Evolutionary conservation across 2,797 vertebrate genomes (phyloP).

Genomic region (Enteromius viviparus): DNA sequence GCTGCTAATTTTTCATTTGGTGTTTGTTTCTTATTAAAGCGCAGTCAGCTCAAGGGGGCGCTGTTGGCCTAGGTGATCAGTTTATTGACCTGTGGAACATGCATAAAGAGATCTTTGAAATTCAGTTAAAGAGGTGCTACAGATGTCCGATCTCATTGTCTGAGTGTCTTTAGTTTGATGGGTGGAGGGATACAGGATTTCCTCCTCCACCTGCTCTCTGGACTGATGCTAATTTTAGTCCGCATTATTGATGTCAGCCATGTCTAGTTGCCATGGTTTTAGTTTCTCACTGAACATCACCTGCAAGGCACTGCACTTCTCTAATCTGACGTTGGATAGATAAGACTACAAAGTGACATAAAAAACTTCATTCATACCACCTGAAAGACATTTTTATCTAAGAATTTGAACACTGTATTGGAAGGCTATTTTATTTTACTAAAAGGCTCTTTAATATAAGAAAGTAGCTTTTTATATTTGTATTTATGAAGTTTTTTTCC

Average conservation of each 20-base stretch:
- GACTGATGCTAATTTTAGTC: conserved; percentile 72
- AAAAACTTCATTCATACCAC: neutral
- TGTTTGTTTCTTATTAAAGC: neutral
- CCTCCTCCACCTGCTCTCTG: conserved; percentile 65
- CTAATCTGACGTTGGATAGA: neutral
- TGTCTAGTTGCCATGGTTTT: conserved; percentile 73
- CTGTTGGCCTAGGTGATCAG: conserved; percentile 54
- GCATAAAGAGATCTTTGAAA: conserved; percentile 21
- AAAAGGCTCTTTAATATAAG: neutral
- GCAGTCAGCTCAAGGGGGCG: conserved; percentile 66
- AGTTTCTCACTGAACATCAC: conserved; percentile 40
- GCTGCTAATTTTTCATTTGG: neutral
- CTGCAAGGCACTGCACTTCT: conserved; percentile 32
- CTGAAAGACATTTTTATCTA: neutral
- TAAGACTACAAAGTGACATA: conserved; percentile 31
- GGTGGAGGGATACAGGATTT: conserved; percentile 23
- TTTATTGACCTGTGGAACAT: conserved; percentile 9
- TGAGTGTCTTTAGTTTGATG: neutral
- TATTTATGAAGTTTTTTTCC: no score
- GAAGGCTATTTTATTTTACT: neutral
- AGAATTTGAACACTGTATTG: neutral
- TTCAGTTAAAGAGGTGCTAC: conserved; percentile 13
- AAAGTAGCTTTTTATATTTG: neutral
- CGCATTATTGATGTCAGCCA: conserved; percentile 61
- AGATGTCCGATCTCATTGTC: conserved; percentile 27